Conservation (phyloP, 2,113 vertebrate species). For the Poeciliopsis retropinna region DNA sequence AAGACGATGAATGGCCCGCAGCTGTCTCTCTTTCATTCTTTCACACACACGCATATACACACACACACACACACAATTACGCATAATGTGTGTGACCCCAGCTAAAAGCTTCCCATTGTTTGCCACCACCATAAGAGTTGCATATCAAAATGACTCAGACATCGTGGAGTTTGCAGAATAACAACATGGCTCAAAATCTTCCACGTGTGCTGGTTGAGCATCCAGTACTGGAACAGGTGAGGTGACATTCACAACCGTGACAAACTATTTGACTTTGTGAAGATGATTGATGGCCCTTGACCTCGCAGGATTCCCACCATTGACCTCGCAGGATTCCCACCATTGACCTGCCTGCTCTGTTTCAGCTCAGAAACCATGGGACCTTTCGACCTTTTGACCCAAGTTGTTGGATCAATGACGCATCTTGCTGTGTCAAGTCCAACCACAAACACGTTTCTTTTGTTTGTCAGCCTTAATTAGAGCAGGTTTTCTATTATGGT, state of each 20-base stretch:
- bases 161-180: background rate
- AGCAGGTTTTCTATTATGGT: background rate
- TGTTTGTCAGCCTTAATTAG: background rate
- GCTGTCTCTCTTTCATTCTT: background rate
- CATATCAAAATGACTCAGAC: slow-evolving; percentile 30
- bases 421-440: background rate
- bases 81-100: slow-evolving; percentile 58
- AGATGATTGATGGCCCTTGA: slow-evolving; percentile 10
- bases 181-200: background rate
- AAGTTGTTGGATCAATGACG: slow-evolving; percentile 24
- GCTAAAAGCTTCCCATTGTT: slow-evolving; percentile 66
- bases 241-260: slow-evolving; percentile 6
- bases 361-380: slow-evolving; percentile 29
- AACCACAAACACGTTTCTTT: background rate
- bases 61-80: slow-evolving; percentile 15
- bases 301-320: slow-evolving; percentile 14
- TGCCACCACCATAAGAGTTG: slow-evolving; percentile 34
- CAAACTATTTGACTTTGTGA: slow-evolving; percentile 1
- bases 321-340: slow-evolving; percentile 4
- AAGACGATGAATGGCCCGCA: slow-evolving; percentile 39
- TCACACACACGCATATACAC: slow-evolving; percentile 17
- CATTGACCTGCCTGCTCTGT: slow-evolving; percentile 15
- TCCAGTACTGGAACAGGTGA: slow-evolving; percentile 37
- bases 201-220: background rate
- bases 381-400: slow-evolving; percentile 21